Evolutionary conservation across 2,888 invertebrate genomes (phyloP).

Genomic region (Pilophorus perplexus): DNA sequence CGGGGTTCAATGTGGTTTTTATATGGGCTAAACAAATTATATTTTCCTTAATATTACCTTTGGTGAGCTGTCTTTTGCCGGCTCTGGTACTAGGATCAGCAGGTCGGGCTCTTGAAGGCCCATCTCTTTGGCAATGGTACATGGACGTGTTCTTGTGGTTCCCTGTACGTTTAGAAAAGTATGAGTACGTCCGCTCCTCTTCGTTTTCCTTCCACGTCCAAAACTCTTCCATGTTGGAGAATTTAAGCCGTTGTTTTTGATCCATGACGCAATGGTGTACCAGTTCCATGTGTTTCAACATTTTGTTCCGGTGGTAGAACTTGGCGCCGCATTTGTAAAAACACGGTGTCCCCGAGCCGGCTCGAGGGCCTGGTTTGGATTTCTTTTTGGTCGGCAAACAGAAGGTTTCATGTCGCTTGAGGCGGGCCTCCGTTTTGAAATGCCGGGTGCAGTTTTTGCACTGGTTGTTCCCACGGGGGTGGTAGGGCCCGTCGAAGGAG

Average conservation of each 20-base stretch:
- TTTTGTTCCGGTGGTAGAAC: constrained; percentile 26
- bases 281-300: constrained; percentile 25
- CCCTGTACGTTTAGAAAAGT: constrained; percentile 29
- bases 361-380: background rate
- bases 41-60: constrained; percentile 25
- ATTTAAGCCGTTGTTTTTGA: constrained; percentile 11
- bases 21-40: constrained; percentile 27
- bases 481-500: background rate
- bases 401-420: constrained; percentile 12
- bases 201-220: constrained; percentile 35
- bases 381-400: background rate
- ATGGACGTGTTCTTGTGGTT: constrained; percentile 27
- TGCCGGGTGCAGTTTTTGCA: constrained; percentile 4
- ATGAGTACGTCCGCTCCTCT: constrained; percentile 26
- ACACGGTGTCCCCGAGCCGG: constrained; percentile 15
- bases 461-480: background rate
- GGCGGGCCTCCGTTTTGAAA: constrained; percentile 13
- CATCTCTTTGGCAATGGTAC: constrained; percentile 28
- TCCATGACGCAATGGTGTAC: constrained; percentile 2
- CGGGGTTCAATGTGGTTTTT: constrained; percentile 15
- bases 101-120: background rate
- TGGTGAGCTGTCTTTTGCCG: constrained; percentile 2
- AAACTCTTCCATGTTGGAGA: constrained; percentile 24
- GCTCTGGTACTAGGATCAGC: background rate
- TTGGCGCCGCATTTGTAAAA: constrained; percentile 18